Base-by-base conservation (phyloP, 1,140 invertebrate genomes). In the Bacillus rossius region DNA sequence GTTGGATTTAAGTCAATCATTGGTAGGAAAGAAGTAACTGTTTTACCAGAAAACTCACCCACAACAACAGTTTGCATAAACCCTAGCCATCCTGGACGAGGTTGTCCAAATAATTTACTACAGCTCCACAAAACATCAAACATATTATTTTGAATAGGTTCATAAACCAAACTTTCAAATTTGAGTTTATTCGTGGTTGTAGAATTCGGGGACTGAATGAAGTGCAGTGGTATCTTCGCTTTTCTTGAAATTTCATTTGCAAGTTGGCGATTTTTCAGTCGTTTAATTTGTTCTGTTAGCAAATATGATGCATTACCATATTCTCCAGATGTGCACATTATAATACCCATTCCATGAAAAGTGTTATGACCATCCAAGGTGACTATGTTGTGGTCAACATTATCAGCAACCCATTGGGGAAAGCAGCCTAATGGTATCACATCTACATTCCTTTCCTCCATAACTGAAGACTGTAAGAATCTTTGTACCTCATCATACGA, bases 341-440 rank as follows among this genome's bases (percentile, higher is more conserved):
- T 73, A 38, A 66, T 68, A 61, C 71, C 71, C 70, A 73, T 73
- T 60, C 69, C 66, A 55, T 74, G 69, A 43, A 75, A 65, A 13
- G 70, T 70, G 41, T 72, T 71, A 64, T 69, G 59, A 42, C 69
- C 70, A 60, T 74, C 72, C 14, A 75, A 52, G 1, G 53, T 55
- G 16, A 19, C 20, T 20, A 34, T 41, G 43, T 55, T 55, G 10
- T 43, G 5, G 20, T 48, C 53, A 16, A 41, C 70, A 70, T 74
- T 73, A 42, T 75, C 67, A 60, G 48, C 64, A 64, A 72, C 69
- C 42, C 70, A 71, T 64, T 75, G 73, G 22, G 61, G 14, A 60
- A 65, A 69, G 22, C 57, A 45, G 38, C 48, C 55, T 7, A 34
- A 4, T 34, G 29, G 29, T 34, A 34, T 34, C 19, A 26, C 17